Conservation (phyloP, 2,113 vertebrate genomes). For the Struthio camelus region DNA sequence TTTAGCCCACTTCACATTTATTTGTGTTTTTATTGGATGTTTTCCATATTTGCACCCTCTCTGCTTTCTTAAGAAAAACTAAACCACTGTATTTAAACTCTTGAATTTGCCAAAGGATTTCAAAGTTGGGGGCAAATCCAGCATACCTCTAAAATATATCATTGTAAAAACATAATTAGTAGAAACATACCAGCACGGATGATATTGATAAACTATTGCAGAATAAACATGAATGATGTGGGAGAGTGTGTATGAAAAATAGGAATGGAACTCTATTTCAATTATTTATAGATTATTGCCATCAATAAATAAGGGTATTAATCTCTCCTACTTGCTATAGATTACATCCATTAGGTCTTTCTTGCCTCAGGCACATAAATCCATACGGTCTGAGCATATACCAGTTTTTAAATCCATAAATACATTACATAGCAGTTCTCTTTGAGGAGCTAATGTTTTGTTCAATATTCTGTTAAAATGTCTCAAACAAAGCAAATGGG, state of each 20-base stretch:
- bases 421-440: slow-evolving; percentile 40
- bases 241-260: neutral
- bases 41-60: neutral
- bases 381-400: slow-evolving; percentile 1
- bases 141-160: neutral
- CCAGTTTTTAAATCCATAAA: slow-evolving; percentile 18
- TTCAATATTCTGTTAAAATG: slow-evolving; percentile 46
- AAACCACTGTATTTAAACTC: neutral
- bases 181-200: neutral
- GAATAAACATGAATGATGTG: neutral
- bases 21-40: neutral
- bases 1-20: neutral
- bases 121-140: neutral
- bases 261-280: slow-evolving; percentile 49
- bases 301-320: slow-evolving; percentile 53
- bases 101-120: neutral
- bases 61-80: neutral
- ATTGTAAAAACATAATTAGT: neutral
- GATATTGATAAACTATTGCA: neutral
- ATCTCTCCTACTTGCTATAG: slow-evolving; percentile 39
- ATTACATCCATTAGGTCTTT: slow-evolving; percentile 52
- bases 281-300: slow-evolving; percentile 70
- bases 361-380: slow-evolving; percentile 15
- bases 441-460: slow-evolving; percentile 35
- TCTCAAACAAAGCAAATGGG: slow-evolving; percentile 18